These are phyloP conservation scores for Molothrus ater DNA, from an alignment of 2,797 vertebrate genomes.

Conservation along the genomic window DNA sequence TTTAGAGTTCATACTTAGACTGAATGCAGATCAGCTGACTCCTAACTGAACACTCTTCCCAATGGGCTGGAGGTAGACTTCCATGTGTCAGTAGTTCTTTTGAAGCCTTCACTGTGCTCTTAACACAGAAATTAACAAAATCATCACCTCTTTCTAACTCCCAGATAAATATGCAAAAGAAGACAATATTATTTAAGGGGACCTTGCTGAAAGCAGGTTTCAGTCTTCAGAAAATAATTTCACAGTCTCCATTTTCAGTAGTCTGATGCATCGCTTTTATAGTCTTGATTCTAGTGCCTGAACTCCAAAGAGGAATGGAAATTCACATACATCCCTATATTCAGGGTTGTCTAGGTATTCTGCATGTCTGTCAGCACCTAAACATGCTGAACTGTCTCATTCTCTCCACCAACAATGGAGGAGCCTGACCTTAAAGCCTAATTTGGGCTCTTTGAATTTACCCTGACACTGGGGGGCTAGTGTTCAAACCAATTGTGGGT, in stretches of 20 bases:
- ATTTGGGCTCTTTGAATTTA: neutral
- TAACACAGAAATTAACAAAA: neutral
- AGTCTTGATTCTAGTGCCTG: neutral
- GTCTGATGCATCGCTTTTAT: neutral
- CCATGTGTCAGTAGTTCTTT: neutral
- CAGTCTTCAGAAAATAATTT: neutral
- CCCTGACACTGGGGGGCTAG: neutral
- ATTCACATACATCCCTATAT: neutral
- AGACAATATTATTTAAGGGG: neutral
- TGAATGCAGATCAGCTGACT: neutral
- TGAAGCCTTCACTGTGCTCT: neutral
- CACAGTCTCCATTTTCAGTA: neutral
- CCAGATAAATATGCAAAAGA: neutral
- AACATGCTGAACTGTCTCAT: neutral
- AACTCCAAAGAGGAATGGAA: neutral
- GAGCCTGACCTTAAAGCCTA: neutral
- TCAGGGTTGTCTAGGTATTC: neutral
- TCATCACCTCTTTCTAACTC: neutral
- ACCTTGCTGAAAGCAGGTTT: neutral
- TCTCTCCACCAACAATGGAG: neutral
- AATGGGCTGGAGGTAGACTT: neutral
- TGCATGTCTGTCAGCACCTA: neutral
- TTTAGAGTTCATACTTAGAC: neutral
- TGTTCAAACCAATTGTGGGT: neutral
- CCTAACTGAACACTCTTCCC: neutral